Percentiles rank a stretch among this genome's conserved stretches.
Conservation (phyloP, 37 sponge, comb jelly and placozoan genomes). For the Diacarnus erythraeanus region DNA sequence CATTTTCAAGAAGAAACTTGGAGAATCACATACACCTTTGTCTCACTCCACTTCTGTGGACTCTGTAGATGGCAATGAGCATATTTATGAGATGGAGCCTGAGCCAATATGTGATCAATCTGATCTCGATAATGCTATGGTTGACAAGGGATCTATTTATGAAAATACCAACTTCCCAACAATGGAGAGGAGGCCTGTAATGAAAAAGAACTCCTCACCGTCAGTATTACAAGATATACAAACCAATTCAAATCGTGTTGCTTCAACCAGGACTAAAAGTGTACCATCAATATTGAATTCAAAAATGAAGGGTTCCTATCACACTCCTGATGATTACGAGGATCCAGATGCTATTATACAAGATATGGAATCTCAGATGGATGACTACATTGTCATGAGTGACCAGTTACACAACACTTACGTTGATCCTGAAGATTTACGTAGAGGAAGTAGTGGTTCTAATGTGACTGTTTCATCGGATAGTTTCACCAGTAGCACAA, state of each 20-base stretch:
- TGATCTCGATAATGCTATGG: not conserved
- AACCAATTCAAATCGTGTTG: not conserved
- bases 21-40: not conserved
- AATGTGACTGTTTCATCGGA: not conserved
- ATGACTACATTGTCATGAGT: constrained; percentile 22
- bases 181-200: not conserved
- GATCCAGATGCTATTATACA: constrained; percentile 17
- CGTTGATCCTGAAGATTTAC: constrained; percentile 10
- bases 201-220: not conserved
- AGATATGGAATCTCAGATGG: not conserved
- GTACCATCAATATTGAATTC: not conserved
- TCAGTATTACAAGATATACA: not conserved
- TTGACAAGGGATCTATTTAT: not conserved
- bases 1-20: not conserved
- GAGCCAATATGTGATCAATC: not conserved
- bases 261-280: not conserved
- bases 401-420: constrained; percentile 5
- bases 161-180: constrained; percentile 9
- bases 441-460: not conserved
- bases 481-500: not conserved
- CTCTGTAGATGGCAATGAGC: not conserved
- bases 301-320: not conserved
- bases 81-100: not conserved
- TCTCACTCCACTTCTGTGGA: not conserved
- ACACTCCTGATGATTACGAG: constrained; percentile 26